A percentile compares a stretch with the other conserved stretches of the same genome.
Evolutionary conservation across 2,113 vertebrate species (phyloP).

Genomic region (Megaceryle torquata): DNA sequence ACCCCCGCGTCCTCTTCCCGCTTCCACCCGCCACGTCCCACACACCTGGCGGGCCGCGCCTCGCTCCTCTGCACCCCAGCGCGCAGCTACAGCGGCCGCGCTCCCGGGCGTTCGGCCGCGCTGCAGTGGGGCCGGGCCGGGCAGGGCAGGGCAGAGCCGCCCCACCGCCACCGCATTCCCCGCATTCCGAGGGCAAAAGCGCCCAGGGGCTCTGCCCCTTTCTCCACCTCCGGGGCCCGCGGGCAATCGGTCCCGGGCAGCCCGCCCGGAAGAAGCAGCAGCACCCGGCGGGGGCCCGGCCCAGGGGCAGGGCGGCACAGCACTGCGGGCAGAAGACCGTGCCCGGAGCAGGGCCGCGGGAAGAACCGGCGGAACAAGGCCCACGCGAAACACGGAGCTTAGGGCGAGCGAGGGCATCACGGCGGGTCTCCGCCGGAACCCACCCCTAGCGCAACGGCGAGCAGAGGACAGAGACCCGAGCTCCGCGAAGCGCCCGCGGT

Average conservation of each 20-base stretch:
- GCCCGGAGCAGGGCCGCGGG: background rate
- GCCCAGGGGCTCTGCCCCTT: background rate
- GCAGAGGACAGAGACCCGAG: accelerated
- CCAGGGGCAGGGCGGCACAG: background rate
- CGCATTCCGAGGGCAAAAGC: background rate
- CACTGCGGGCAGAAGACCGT: background rate
- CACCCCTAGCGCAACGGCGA: too few species aligned
- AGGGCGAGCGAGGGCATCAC: background rate
- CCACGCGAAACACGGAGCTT: background rate
- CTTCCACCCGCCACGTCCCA: background rate
- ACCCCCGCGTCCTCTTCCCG: accelerated
- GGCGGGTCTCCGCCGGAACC: too few species aligned
- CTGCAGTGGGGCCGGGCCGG: too few species aligned
- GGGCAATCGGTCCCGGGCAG: background rate
- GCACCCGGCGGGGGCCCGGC: background rate
- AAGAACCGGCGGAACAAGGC: background rate
- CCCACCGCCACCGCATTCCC: background rate
- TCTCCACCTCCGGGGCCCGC: background rate
- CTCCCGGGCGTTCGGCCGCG: background rate
- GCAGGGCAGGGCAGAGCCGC: background rate
- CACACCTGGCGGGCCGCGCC: too few species aligned
- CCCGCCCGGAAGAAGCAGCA: background rate
- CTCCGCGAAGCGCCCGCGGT: background rate
- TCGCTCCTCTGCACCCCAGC: background rate
- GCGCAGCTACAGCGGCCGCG: background rate